A percentile compares a stretch with the other conserved stretches of the same genome.
Conservation (phyloP, 2,888 invertebrate genomes). For the Rhogogaster chlorosoma region DNA sequence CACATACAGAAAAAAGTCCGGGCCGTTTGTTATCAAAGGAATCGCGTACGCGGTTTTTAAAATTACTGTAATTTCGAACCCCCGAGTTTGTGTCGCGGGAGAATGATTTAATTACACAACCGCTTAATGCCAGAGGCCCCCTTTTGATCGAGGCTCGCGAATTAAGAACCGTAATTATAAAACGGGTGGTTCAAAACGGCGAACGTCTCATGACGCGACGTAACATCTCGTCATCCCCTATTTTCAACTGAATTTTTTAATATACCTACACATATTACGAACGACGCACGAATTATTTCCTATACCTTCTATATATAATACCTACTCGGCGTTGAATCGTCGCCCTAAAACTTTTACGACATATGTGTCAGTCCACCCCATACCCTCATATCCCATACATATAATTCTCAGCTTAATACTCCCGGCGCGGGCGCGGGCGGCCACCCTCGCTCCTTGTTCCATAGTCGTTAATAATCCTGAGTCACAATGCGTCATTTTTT, state of each 20-base stretch:
- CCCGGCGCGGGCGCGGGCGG: not conserved
- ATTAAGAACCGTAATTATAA: slow-evolving; percentile 45
- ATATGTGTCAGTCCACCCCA: slow-evolving; percentile 26
- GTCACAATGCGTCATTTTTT: not conserved
- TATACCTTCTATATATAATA: no score
- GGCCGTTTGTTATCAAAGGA: slow-evolving; percentile 28
- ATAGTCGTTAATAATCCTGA: slow-evolving; percentile 44
- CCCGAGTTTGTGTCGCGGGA: slow-evolving; percentile 12
- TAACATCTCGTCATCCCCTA: not conserved
- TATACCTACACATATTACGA: slow-evolving; percentile 7
- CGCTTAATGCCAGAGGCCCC: slow-evolving; percentile 20
- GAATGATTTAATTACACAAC: slow-evolving; percentile 37
- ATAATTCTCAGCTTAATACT: not conserved
- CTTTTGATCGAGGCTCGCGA: slow-evolving; percentile 37
- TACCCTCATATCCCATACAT: not conserved
- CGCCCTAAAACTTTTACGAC: slow-evolving; percentile 39
- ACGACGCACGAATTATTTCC: not conserved
- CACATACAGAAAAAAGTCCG: not conserved
- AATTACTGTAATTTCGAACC: slow-evolving; percentile 31
- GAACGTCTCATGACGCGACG: not conserved
- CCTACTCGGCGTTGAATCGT: not conserved
- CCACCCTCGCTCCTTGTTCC: not conserved
- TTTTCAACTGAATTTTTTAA: slow-evolving; percentile 34
- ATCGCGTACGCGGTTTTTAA: slow-evolving; percentile 22
- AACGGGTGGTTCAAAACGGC: not conserved